These are phyloP conservation scores for Araneus ventricosus DNA, from an alignment of 1,140 invertebrate genomes.

Conservation along the genomic window DNA sequence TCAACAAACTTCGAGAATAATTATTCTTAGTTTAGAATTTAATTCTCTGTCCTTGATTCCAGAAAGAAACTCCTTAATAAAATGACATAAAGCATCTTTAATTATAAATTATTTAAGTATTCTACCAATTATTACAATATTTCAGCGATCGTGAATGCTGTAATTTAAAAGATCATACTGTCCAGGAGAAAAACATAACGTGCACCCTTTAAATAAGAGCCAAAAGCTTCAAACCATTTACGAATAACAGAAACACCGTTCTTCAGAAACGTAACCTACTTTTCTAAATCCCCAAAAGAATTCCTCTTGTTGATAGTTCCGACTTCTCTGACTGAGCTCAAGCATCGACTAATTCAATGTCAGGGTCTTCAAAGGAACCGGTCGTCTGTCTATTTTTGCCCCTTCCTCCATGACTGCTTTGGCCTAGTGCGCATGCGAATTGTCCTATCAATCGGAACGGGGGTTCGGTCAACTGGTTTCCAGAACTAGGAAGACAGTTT, in stretches of 20 bases:
- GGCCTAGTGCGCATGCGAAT: slow-evolving; percentile 73
- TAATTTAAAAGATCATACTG: background rate
- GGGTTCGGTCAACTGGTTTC: slow-evolving; percentile 63
- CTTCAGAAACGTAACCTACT: slow-evolving; percentile 66
- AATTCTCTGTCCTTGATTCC: too few species aligned
- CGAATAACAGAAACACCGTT: background rate
- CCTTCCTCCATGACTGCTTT: slow-evolving; percentile 42
- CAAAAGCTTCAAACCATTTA: background rate
- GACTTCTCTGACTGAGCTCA: slow-evolving; percentile 35
- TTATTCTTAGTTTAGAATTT: too few species aligned
- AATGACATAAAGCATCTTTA: background rate
- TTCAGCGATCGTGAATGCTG: too few species aligned
- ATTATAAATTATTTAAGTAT: background rate
- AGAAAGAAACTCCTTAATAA: too few species aligned
- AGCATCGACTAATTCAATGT: slow-evolving; percentile 68
- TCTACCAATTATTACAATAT: background rate
- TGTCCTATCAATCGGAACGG: slow-evolving; percentile 65
- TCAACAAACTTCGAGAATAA: too few species aligned
- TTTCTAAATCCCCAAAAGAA: slow-evolving; percentile 39
- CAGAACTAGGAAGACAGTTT: slow-evolving; percentile 70
- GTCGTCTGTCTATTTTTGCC: slow-evolving; percentile 36
- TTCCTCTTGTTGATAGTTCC: background rate
- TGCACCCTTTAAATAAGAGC: background rate
- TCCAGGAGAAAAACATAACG: background rate
- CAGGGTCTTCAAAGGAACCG: slow-evolving; percentile 66